These are phyloP conservation scores for Nemopilema nomurai DNA, from an alignment of 30 jellyfish, hydroid and myxozoan species.

Conservation along the genomic window DNA sequence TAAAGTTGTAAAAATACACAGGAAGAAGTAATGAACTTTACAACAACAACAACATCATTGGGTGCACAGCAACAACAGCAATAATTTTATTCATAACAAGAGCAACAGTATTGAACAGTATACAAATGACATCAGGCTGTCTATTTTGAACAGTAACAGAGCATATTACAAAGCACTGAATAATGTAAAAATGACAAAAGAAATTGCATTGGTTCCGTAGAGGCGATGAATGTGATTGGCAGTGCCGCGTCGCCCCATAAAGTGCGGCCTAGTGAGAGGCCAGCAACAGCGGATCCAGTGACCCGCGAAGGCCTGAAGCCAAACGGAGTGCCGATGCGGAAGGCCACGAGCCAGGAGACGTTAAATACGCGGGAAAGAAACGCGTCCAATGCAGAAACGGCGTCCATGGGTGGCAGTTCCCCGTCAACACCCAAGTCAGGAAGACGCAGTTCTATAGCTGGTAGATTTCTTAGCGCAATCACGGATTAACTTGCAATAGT, in stretches of 20 bases:
- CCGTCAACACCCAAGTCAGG: conserved; percentile 33
- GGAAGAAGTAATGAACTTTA: too few relatives aligned
- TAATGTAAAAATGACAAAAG: too few relatives aligned
- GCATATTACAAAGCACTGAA: too few relatives aligned
- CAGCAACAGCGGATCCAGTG: conserved; percentile 65
- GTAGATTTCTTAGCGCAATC: conserved; percentile 61
- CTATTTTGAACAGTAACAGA: too few relatives aligned
- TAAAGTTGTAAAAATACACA: too few relatives aligned
- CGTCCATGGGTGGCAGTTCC: conserved; percentile 15
- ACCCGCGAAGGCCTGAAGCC: conserved; percentile 12
- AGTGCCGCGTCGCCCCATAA: conserved; percentile 61
- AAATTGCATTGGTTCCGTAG: conserved; percentile 7
- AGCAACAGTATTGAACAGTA: too few relatives aligned
- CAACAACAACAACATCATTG: too few relatives aligned
- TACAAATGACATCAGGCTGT: too few relatives aligned
- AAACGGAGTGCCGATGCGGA: conserved; percentile 56
- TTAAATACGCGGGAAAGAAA: background rate
- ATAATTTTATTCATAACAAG: too few relatives aligned
- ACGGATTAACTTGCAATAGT: conserved; percentile 15
- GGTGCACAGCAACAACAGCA: too few relatives aligned
- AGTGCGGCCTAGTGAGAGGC: conserved; percentile 36
- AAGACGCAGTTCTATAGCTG: conserved; percentile 58
- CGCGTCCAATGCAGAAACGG: background rate
- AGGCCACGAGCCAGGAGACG: conserved; percentile 61
- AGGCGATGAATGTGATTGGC: conserved; percentile 58